Conservation (phyloP, 2,113 vertebrate genomes). For the Poecilia latipinna region DNA sequence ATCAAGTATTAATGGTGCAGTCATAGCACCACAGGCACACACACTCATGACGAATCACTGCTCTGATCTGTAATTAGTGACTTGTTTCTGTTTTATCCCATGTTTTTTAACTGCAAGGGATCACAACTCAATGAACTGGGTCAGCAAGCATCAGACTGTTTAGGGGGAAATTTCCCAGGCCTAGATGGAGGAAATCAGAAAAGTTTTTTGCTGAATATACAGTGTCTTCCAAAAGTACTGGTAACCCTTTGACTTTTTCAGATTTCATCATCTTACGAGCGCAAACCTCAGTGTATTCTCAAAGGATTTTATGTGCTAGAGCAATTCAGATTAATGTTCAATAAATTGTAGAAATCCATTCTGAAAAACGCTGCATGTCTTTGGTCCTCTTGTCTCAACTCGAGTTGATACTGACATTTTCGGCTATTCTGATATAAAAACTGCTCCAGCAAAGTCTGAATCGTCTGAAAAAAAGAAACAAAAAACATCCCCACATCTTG, state of each 20-base stretch:
- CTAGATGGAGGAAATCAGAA: constrained; percentile 49
- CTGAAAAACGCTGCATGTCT: no score
- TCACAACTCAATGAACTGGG: neutral
- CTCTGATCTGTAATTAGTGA: constrained; percentile 8
- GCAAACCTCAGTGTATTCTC: no score
- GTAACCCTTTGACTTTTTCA: no score
- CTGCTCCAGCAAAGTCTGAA: neutral
- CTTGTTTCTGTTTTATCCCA: neutral
- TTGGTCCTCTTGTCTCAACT: no score
- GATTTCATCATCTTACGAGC: no score
- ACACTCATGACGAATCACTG: constrained; percentile 49
- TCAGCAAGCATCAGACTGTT: neutral
- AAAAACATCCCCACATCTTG: neutral
- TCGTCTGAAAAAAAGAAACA: neutral
- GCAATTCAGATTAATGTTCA: no score
- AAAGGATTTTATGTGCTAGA: no score
- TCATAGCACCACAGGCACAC: constrained; percentile 37
- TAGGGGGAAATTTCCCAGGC: constrained; percentile 13
- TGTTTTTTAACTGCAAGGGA: neutral
- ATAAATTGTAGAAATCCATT: no score
- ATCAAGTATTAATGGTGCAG: constrained; percentile 44
- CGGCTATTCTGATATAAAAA: neutral
- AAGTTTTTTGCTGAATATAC: no score
- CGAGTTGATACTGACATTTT: neutral
- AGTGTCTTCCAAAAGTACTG: no score